Evolutionary conservation across 2,113 vertebrate genomes (phyloP), one percentile per base, ranked within the genome.

Genomic region (Ctenodactylus gundi): DNA sequence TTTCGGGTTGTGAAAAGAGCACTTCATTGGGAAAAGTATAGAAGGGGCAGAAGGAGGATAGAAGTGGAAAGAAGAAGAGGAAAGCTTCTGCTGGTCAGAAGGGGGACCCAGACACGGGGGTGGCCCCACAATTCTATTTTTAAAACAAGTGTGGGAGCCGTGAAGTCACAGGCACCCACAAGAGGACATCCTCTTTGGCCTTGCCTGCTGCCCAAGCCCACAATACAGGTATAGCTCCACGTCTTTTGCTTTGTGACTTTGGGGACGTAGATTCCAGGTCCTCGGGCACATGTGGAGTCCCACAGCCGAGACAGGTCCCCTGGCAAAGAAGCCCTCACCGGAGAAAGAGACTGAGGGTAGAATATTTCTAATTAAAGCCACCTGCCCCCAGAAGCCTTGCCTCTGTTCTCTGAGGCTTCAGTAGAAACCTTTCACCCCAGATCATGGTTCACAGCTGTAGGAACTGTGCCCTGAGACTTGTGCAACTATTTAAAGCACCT

Each of bases 381-480:
- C 76, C 39, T 7, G 18, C 12, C 67, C n/a, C 36, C 25, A 34
- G 9, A 41, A 49, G 29, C 1, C 68, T 41, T 36, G 36, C 34
- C n/a, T 9, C 60, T 49, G 57, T 6, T 14, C 36, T 65, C 27
- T 44, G 68, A 41, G 68, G 21, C 60, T 64, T 27, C 29, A 36
- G 10, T 36, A 29, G 65, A 46, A 70, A 7, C 17, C 5, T 27
- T 65, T 18, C 51, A 44, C 55, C 18, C 4, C 1, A 39, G 60
- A n/a, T 27, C 41, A 4, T 0, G 0, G 13, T n/a, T 68, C 9
- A 31, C 58, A 51, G 65, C 21, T 14, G 1, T 2, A 1, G n/a
- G 15, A 23, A 2, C 0, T 7, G 57, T n/a, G n/a, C 10, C 1
- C 0, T 3, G 13, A 31, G 55, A 13, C 39, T 4, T 0, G 0